Evolutionary conservation across 2,888 invertebrate species (phyloP), one percentile per base, ranked within the genome.

Genomic region (Ennomos erosarius): DNA sequence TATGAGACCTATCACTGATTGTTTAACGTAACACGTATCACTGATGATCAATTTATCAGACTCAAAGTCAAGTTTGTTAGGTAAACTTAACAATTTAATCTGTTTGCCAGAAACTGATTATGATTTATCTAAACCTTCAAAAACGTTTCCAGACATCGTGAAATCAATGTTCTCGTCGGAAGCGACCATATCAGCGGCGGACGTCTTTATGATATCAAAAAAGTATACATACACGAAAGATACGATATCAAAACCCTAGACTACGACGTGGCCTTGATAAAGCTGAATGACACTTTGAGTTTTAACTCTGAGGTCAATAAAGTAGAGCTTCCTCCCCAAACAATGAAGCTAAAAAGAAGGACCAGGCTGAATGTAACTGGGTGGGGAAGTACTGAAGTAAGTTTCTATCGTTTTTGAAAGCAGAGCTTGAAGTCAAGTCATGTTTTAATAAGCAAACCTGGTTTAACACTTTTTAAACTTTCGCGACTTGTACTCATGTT

Each of bases 131-230:
- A 42, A 9, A 9, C 1, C 40, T 44, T 26, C 5, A 9, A 10
- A 10, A n/a, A 44, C 35, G 10, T 54, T 75, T 72, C 37, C 60
- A 77, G 76, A 34, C 57, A 71, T 13, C 52, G 59, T 42, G 34
- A 59, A 2, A 75, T 60, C 55, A 78, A 73, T 63, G 67, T 81
- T 0, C 57, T 70, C 0, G 78, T 76, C 10, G 81, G 80, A 1
- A 73, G 79, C 0, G 68, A 70, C 40, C 55, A 59, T 4, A 33
- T 74, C 0, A 48, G 66, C 40, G 70, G 68, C 0, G 79, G 76
- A 10, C 39, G 63, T 9, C n/a, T 75, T 0, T 72, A 73, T 45
- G 75, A 78, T 3, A 55, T 78, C 10, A 73, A 75, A 52, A 69
- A 74, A 62, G 73, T 73, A 49, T 64, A 73, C 39, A 16, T 55